These are phyloP conservation scores for Amyelois transitella DNA, from an alignment of 1,140 invertebrate genomes.

Conservation along the genomic window DNA sequence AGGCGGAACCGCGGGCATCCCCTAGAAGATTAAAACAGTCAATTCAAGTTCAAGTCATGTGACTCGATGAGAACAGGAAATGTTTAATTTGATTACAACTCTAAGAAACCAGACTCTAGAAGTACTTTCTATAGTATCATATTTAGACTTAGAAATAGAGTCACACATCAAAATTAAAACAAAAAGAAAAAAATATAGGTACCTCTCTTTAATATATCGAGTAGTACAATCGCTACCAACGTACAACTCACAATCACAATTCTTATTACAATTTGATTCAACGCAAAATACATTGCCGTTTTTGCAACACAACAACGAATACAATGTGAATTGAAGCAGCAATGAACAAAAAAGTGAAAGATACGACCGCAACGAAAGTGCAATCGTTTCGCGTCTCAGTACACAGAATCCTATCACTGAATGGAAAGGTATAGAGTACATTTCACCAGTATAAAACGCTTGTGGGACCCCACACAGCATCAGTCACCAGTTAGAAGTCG, in stretches of 20 bases:
- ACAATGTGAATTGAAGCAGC: constrained; percentile 8
- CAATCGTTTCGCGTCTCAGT: background rate
- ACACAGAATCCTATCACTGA: constrained; percentile 45
- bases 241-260: constrained; percentile 11
- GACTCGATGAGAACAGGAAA: background rate
- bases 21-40: too few relatives aligned
- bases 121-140: constrained; percentile 21
- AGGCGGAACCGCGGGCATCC: too few relatives aligned
- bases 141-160: constrained; percentile 25
- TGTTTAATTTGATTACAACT: background rate
- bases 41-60: too few relatives aligned
- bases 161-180: constrained; percentile 27
- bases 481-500: constrained; percentile 58
- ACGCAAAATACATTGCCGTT: constrained; percentile 14
- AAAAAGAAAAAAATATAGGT: constrained; percentile 25
- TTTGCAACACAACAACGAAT: background rate
- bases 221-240: constrained; percentile 24
- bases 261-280: background rate
- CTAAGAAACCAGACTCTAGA: constrained; percentile 3
- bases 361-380: background rate
- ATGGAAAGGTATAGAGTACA: constrained; percentile 59
- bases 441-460: constrained; percentile 70
- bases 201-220: constrained; percentile 18
- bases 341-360: constrained; percentile 16
- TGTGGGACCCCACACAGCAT: constrained; percentile 41